phyloP scores from a whole-genome alignment of 2,113 vertebrate genomes.

The Actinemys pallida region DNA sequence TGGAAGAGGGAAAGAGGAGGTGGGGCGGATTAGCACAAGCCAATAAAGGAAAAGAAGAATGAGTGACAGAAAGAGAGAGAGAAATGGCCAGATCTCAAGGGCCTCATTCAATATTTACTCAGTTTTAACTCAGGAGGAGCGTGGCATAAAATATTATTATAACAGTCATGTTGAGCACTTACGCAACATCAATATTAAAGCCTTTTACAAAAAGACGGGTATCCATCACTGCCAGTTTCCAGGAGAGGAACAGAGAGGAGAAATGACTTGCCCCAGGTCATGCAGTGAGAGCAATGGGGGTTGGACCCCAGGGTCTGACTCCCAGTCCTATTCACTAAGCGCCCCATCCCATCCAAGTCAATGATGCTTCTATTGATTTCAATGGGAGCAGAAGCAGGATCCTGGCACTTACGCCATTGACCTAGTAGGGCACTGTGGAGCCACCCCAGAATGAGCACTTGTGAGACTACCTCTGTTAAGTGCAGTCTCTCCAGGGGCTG shows the following conservation, averaged over 20 bases:
- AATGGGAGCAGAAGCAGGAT: background rate
- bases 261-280: background rate
- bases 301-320: background rate
- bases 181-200: background rate
- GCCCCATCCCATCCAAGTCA: background rate
- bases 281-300: background rate
- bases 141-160: background rate
- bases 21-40: background rate
- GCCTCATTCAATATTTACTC: fast-evolving
- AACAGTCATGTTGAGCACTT: background rate
- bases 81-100: background rate
- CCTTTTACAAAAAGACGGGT: background rate
- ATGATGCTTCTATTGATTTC: background rate
- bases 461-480: background rate
- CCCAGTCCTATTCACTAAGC: background rate
- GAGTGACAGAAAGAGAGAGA: background rate
- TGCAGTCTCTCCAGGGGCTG: too few relatives aligned
- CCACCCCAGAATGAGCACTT: background rate
- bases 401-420: background rate
- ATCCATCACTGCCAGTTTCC: background rate
- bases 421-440: background rate
- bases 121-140: background rate
- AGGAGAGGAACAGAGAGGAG: background rate
- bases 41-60: background rate
- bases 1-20: background rate